Base-by-base conservation (phyloP, 2,797 vertebrate species). In the Xenops minutus region DNA sequence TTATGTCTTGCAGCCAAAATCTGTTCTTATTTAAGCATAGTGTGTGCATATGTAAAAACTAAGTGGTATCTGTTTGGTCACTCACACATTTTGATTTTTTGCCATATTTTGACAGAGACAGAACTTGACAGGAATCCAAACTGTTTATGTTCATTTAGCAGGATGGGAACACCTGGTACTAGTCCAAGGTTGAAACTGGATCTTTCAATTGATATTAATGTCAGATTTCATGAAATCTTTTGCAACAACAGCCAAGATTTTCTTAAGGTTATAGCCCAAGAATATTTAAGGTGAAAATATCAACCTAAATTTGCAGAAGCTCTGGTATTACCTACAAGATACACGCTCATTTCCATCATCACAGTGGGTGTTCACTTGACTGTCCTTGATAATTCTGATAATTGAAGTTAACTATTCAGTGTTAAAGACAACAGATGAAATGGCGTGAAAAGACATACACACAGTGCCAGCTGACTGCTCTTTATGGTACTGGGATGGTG, bases 361-460 rank as follows among this genome's bases (percentile, higher is more conserved):
- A 1, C 18, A 55, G 36, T 63, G 36, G 7, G 3, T 44, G 51
- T 19, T 87, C 12, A 22, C 2, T 1, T 87, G 63, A 12, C 56
- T 73, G 27, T 69, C 54, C 21, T 44, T 63, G 12, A 8, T 63
- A 76, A 41, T 85, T 89, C 67, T 59, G 21, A 29, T 94, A 51
- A 52, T 64, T 2, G 0, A 2, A 58, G 37, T 71, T 73, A 89
- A 51, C 12, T 82, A 16, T 16, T 67, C 3, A 1, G 24, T 19
- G 43, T 52, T 44, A 49, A 52, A 74, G 48, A 18, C 7, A 62
- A 2, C 4, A 30, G 56, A 23, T 81, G 22, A 81, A 78, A 59
- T 82, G 21, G 2, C 6, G 26, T 20, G 46, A 44, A 37, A 71
- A 78, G 18, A 11, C 4, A 3, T 2, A 14, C 0, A 4, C 16